phyloP scores from a whole-genome alignment of 2,797 vertebrate genomes.

The Malurus splendens region DNA sequence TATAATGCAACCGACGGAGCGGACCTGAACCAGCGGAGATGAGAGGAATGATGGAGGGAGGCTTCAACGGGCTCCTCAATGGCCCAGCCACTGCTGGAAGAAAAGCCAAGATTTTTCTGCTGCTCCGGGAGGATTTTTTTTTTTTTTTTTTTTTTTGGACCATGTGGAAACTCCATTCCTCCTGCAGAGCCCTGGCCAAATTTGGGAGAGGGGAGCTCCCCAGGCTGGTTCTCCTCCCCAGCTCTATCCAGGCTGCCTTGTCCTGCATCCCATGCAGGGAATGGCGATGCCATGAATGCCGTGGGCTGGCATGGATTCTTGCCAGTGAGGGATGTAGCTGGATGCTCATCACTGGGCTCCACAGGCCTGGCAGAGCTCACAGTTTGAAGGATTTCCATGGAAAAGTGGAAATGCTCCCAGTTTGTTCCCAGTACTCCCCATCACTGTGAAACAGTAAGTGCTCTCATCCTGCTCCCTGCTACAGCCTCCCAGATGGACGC shows the following conservation, averaged over 20 bases:
- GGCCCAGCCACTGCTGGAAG: neutral
- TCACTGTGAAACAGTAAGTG: neutral
- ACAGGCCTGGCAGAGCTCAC: neutral
- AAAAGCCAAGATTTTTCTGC: neutral
- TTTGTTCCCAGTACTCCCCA: neutral
- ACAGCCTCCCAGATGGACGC: neutral
- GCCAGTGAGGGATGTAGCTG: neutral
- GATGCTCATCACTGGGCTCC: neutral
- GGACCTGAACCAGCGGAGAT: constrained; percentile 37
- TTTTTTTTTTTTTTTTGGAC: neutral
- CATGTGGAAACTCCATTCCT: neutral
- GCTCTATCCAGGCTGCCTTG: too few relatives aligned
- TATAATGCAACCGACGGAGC: constrained; percentile 50
- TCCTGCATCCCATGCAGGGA: neutral
- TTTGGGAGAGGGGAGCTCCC: neutral
- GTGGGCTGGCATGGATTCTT: neutral
- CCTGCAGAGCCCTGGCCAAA: neutral
- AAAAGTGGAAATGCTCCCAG: accelerated
- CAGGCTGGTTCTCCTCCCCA: neutral
- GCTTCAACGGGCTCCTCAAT: constrained; percentile 20
- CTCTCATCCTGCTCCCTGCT: accelerated
- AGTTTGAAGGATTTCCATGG: neutral
- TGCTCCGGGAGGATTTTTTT: neutral
- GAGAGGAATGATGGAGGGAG: constrained; percentile 25
- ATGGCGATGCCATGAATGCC: accelerated